phyloP scores from a whole-genome alignment of 2,113 vertebrate species.

The Colistium nudipinnis region DNA sequence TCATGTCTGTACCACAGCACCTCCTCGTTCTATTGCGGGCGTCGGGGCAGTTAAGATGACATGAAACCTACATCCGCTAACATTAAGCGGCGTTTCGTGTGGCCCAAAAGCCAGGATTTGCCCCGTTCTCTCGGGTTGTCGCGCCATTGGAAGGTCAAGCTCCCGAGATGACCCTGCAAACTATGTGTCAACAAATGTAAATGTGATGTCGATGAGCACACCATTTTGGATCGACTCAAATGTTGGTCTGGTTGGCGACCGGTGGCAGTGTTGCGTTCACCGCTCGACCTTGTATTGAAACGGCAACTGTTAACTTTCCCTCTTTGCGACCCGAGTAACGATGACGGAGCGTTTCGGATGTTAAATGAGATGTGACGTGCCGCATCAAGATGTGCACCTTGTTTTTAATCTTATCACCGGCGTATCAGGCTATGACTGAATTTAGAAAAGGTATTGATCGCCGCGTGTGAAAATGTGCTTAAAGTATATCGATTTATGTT shows the following conservation, averaged over 20 bases:
- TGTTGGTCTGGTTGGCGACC: no score
- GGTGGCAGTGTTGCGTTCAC: not conserved
- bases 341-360: not conserved
- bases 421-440: not conserved
- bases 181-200: not conserved
- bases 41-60: not conserved
- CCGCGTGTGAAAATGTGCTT: not conserved
- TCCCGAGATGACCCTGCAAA: not conserved
- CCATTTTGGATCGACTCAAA: no score
- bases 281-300: not conserved
- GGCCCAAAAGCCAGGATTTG: not conserved
- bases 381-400: not conserved
- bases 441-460: not conserved
- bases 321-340: not conserved
- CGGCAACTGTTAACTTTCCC: not conserved
- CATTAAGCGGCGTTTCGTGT: not conserved
- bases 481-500: conserved; percentile 6
- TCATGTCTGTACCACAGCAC: not conserved
- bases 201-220: no score
- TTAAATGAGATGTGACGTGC: not conserved
- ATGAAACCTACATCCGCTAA: not conserved
- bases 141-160: not conserved
- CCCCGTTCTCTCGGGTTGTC: not conserved
- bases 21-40: conserved; percentile 18
- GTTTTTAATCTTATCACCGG: not conserved